A percentile compares a stretch with the other conserved stretches of the same genome.
Evolutionary conservation across 2,888 invertebrate species (phyloP).

Genomic region (Drosophila pseudotakahashii): DNA sequence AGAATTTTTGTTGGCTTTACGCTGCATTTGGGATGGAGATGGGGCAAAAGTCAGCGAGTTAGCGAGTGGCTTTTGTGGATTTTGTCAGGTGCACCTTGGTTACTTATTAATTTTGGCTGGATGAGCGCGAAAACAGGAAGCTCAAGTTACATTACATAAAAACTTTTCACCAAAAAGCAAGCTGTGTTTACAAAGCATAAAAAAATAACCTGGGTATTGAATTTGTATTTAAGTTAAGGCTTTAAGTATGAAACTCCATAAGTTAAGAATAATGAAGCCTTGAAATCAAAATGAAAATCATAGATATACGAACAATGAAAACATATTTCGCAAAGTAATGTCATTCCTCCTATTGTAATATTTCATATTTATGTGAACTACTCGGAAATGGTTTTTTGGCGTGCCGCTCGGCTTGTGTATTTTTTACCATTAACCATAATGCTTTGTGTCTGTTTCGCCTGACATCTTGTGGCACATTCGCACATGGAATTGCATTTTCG

Average conservation of each 20-base stretch:
- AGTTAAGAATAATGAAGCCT: too few species aligned
- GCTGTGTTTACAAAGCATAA: neutral
- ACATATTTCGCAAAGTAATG: too few species aligned
- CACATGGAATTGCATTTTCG: constrained; percentile 37
- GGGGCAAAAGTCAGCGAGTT: constrained; percentile 10
- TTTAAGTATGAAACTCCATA: too few species aligned
- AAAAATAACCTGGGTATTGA: too few species aligned
- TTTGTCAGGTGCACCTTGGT: constrained; percentile 47
- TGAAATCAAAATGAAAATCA: too few species aligned
- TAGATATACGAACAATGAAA: too few species aligned
- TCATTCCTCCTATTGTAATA: neutral
- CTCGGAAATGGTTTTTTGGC: constrained; percentile 15
- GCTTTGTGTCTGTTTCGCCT: constrained; percentile 26
- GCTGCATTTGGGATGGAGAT: constrained; percentile 18
- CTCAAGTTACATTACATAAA: constrained; percentile 10
- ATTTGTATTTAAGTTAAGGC: neutral
- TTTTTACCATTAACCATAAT: constrained; percentile 43
- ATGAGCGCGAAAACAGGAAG: constrained; percentile 1
- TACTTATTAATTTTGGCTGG: constrained; percentile 39
- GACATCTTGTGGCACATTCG: constrained; percentile 40
- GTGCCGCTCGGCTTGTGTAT: constrained; percentile 6
- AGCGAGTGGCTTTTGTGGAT: constrained; percentile 42
- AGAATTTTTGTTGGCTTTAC: constrained; percentile 43
- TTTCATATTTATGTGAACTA: constrained; percentile 6
- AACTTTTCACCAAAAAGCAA: neutral